phyloP scores from a whole-genome alignment of 2,797 vertebrate species.

The Erpetoichthys calabaricus region DNA sequence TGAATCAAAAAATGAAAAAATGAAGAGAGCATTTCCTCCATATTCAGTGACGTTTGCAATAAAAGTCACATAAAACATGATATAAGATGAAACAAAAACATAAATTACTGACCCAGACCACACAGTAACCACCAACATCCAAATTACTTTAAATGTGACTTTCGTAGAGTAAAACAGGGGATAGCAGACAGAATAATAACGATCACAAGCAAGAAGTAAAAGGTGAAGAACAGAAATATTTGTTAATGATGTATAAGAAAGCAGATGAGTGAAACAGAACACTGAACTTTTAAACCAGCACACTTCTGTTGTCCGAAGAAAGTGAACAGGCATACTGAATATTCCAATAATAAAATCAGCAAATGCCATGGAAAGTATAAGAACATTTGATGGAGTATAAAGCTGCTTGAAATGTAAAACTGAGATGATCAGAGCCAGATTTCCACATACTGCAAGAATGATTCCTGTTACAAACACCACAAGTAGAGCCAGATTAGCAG shows the following conservation, averaged over 20 bases:
- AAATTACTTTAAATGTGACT: constrained; percentile 9
- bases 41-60: too few species aligned
- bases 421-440: constrained; percentile 18
- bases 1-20: too few species aligned
- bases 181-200: constrained; percentile 25
- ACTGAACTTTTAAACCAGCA: constrained; percentile 27
- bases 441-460: constrained; percentile 21
- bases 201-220: constrained; percentile 22
- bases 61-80: too few species aligned
- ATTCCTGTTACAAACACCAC: constrained; percentile 1
- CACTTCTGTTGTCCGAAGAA: constrained; percentile 19
- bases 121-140: too few species aligned
- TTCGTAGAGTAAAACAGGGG: constrained; percentile 20
- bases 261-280: constrained; percentile 23
- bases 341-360: constrained; percentile 22
- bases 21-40: too few species aligned
- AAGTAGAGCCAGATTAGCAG: too few species aligned
- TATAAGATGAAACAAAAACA: too few species aligned
- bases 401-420: constrained; percentile 14
- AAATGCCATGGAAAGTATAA: constrained; percentile 20
- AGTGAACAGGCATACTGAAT: constrained; percentile 26
- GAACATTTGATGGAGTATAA: constrained; percentile 10
- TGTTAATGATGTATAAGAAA: constrained; percentile 21
- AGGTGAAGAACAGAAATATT: constrained; percentile 23
- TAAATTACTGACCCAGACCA: too few species aligned